Percentiles rank a stretch among this genome's conserved stretches.
phyloP scores from a whole-genome alignment of 2,797 vertebrate species.

The Arctocebus calabarensis region DNA sequence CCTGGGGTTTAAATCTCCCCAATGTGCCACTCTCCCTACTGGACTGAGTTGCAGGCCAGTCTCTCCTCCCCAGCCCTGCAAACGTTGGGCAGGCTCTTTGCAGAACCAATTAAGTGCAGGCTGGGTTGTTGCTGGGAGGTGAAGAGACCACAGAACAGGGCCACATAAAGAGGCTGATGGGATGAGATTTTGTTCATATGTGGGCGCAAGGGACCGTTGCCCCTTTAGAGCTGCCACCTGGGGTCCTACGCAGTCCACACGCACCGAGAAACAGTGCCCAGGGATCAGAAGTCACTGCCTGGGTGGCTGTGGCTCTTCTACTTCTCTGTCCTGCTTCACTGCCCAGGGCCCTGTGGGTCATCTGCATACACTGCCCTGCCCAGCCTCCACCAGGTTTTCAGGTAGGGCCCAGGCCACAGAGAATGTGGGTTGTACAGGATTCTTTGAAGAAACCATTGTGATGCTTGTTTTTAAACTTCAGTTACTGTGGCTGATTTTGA shows the following conservation, averaged over 20 bases:
- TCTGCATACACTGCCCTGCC: background rate
- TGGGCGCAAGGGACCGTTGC: background rate
- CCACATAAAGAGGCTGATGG: background rate
- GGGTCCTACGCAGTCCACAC: background rate
- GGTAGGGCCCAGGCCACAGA: accelerated
- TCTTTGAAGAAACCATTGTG: background rate
- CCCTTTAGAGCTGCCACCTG: background rate
- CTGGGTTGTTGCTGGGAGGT: background rate
- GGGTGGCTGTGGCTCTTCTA: background rate
- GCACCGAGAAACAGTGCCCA: too few relatives aligned
- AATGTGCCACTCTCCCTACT: background rate
- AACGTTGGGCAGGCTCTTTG: background rate
- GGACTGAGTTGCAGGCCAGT: background rate
- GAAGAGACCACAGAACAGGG: background rate
- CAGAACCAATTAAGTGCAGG: too few relatives aligned
- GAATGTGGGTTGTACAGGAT: accelerated
- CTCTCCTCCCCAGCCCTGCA: background rate
- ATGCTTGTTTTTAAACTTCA: background rate
- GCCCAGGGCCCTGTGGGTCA: background rate
- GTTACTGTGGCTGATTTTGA: background rate
- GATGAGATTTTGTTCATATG: background rate
- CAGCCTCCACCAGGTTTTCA: accelerated
- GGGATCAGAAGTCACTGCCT: background rate
- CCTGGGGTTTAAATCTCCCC: background rate
- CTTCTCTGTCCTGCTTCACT: background rate